Evolutionary conservation across 53 echinoderm and acorn worm species (phyloP).

Genomic region (Henricia sp.): DNA sequence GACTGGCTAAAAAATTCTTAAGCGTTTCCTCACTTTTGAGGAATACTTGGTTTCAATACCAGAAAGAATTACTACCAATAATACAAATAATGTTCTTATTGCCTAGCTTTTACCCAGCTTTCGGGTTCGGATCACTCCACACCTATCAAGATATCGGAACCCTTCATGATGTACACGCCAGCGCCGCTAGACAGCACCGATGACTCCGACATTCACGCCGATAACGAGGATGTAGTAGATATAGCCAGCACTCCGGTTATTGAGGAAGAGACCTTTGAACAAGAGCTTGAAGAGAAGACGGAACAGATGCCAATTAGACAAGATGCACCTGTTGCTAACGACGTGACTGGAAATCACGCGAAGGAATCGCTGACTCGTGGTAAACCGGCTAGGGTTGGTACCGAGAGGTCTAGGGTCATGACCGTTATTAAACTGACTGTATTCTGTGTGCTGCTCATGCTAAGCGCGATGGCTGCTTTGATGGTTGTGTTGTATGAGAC

Average conservation of each 20-base stretch:
- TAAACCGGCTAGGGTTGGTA: neutral
- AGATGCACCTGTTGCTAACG: neutral
- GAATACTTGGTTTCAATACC: neutral
- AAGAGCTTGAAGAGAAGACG: constrained; percentile 40
- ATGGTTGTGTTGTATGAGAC: constrained; percentile 73
- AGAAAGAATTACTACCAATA: too few relatives aligned
- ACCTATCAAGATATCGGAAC: constrained; percentile 55
- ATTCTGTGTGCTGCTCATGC: constrained; percentile 1
- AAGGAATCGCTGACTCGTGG: neutral
- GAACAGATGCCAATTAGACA: constrained; percentile 15
- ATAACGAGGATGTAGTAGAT: constrained; percentile 49
- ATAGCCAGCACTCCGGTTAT: constrained; percentile 3
- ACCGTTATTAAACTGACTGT: constrained; percentile 22
- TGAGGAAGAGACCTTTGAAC: constrained; percentile 18
- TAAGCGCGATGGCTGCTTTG: constrained; percentile 26
- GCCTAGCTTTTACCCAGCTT: constrained; percentile 38
- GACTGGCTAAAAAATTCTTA: too few relatives aligned
- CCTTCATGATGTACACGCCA: constrained; percentile 42
- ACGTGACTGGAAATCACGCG: constrained; percentile 13
- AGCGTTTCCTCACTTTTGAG: neutral
- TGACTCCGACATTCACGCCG: constrained; percentile 50
- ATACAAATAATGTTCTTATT: neutral
- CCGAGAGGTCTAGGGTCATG: neutral
- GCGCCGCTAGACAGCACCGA: constrained; percentile 59
- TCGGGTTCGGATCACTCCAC: constrained; percentile 62